Conservation (phyloP, 2,113 vertebrate genomes). For the Anoura caudifer region DNA sequence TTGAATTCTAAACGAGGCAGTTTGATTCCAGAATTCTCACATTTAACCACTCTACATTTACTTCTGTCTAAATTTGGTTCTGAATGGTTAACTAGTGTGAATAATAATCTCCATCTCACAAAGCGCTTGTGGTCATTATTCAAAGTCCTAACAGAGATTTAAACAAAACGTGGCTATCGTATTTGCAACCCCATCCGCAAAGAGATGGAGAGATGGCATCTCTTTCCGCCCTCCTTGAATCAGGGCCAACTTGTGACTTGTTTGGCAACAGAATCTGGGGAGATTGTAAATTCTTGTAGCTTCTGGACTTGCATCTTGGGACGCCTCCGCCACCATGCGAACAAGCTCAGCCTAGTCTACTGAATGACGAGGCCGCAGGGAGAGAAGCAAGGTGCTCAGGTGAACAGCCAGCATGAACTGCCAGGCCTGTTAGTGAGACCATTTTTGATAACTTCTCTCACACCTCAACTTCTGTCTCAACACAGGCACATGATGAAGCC, state of each 20-base stretch:
- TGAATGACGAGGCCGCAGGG: no score
- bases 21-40: neutral
- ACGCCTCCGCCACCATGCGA: neutral
- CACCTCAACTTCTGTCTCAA: neutral
- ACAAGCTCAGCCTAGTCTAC: neutral
- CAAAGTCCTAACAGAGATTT: neutral
- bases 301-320: neutral
- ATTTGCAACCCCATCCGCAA: no score
- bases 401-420: accelerated
- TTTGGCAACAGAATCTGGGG: neutral
- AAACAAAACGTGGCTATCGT: neutral
- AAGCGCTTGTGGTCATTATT: neutral
- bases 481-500: accelerated
- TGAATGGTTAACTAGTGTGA: neutral
- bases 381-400: neutral
- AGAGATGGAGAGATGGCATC: neutral
- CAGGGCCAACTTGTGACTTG: neutral
- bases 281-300: neutral
- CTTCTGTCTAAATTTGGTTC: neutral
- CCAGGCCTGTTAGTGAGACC: neutral
- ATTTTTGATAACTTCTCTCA: neutral
- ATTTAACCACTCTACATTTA: neutral
- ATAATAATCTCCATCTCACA: neutral
- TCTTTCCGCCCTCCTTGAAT: neutral
- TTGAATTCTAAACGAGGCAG: neutral